A percentile compares a stretch with the other conserved stretches of the same genome.
Conservation (phyloP, 2,888 invertebrate species). For the Trilocha varians region DNA sequence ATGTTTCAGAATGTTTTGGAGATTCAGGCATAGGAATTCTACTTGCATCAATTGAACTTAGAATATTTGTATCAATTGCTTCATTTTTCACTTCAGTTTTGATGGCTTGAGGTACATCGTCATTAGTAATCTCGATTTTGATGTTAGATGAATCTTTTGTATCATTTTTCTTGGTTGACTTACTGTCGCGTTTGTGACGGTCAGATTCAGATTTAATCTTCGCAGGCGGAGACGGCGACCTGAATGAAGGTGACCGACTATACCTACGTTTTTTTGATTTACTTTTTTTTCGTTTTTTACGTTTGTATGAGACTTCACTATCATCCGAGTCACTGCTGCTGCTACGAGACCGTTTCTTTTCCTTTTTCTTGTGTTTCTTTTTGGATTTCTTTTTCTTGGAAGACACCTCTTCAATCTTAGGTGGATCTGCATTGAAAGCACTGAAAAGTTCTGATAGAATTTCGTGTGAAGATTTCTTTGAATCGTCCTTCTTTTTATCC, state of each 20-base stretch:
- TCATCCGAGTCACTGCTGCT: conserved; percentile 47
- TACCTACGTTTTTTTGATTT: conserved; percentile 44
- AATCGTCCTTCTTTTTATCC: conserved; percentile 55
- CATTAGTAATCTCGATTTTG: conserved; percentile 25
- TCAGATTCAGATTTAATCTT: conserved; percentile 32
- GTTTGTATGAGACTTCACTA: conserved; percentile 68
- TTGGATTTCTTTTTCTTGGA: conserved; percentile 69
- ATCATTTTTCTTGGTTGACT: conserved; percentile 20
- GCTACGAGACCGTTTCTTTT: conserved; percentile 60
- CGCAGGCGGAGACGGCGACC: conserved; percentile 44
- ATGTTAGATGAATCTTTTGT: conserved; percentile 22
- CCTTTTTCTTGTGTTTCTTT: conserved; percentile 77
- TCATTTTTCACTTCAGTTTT: background rate
- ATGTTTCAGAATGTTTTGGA: conserved; percentile 36
- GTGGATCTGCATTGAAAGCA: conserved; percentile 83
- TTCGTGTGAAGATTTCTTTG: conserved; percentile 81
- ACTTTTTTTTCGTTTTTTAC: conserved; percentile 74
- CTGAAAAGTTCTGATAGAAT: conserved; percentile 88
- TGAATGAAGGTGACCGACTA: conserved; percentile 33
- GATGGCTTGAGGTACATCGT: conserved; percentile 5
- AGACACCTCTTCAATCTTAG: conserved; percentile 59
- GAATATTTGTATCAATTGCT: background rate
- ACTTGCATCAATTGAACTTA: conserved; percentile 32
- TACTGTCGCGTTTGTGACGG: background rate
- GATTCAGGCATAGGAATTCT: conserved; percentile 55